These are phyloP conservation scores for Sphyrna mokarran DNA, from an alignment of 2,113 vertebrate genomes.

Conservation along the genomic window DNA sequence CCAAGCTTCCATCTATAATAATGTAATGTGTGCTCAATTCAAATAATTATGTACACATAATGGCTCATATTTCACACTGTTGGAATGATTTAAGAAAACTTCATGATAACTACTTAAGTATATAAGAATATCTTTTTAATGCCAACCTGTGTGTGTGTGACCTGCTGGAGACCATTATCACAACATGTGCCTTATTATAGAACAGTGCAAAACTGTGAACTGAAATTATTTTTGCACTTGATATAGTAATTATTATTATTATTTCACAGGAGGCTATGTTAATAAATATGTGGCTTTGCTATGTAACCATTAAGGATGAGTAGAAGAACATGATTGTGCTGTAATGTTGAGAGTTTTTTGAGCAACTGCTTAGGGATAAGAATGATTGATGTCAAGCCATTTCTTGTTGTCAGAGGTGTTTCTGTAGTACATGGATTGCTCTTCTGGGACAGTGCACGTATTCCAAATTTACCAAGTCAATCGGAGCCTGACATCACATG, in stretches of 20 bases:
- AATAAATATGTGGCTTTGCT: not conserved
- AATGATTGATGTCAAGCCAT: slow-evolving; percentile 31
- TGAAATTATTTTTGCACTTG: not conserved
- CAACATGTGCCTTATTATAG: not conserved
- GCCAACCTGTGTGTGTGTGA: not conserved
- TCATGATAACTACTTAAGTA: not conserved
- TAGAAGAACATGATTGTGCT: not conserved
- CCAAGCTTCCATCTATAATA: too few species aligned
- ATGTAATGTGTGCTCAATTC: not conserved
- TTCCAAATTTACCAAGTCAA: slow-evolving; percentile 15
- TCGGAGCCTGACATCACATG: not conserved
- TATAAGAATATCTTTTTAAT: not conserved
- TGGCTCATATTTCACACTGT: not conserved
- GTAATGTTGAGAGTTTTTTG: not conserved
- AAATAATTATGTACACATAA: not conserved
- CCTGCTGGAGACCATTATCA: not conserved
- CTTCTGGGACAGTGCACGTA: not conserved
- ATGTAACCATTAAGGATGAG: not conserved
- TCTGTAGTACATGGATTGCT: not conserved
- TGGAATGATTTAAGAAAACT: not conserved
- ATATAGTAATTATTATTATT: not conserved
- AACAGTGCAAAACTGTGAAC: not conserved
- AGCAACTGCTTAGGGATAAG: slow-evolving; percentile 14
- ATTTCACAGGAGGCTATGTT: not conserved
- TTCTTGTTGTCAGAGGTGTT: slow-evolving; percentile 23